These are phyloP conservation scores for Neomonachus schauinslandi DNA, from an alignment of 2,113 vertebrate genomes.

Conservation along the genomic window DNA sequence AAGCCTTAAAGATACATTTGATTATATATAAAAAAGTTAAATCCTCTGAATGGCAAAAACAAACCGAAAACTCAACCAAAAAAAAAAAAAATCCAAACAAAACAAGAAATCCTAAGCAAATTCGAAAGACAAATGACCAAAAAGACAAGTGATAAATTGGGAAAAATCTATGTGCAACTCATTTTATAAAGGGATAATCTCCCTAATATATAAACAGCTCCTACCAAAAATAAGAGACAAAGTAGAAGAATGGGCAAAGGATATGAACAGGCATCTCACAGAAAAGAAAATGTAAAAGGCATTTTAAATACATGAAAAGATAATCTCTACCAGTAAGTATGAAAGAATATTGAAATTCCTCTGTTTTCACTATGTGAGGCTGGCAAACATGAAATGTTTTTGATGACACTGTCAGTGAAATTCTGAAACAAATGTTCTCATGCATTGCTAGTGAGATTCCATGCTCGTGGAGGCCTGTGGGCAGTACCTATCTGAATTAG, in stretches of 20 bases:
- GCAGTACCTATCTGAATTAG: not conserved
- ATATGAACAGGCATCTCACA: not conserved
- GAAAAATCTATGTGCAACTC: not conserved
- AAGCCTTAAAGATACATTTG: not conserved
- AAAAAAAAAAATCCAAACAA: not conserved
- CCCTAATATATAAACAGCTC: not conserved
- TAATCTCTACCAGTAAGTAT: not conserved
- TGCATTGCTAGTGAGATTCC: not conserved
- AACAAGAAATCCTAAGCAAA: conserved; percentile 31
- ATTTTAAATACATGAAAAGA: not conserved
- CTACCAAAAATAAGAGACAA: not conserved
- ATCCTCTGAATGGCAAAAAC: not conserved
- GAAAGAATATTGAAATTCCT: not conserved
- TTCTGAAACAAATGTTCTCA: not conserved
- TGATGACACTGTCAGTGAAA: not conserved
- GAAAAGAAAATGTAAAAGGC: not conserved
- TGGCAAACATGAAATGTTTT: not conserved
- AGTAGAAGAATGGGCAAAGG: not conserved
- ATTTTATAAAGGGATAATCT: not conserved
- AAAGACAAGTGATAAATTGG: not conserved
- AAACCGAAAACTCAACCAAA: not conserved
- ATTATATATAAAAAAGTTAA: not conserved
- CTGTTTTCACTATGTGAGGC: not conserved
- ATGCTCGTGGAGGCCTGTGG: not conserved
- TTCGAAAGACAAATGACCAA: conserved; percentile 17